A percentile compares a stretch with the other conserved stretches of the same genome.
These are phyloP conservation scores for Dipodomys ordii DNA, from an alignment of 2,113 vertebrate species.

Conservation along the genomic window DNA sequence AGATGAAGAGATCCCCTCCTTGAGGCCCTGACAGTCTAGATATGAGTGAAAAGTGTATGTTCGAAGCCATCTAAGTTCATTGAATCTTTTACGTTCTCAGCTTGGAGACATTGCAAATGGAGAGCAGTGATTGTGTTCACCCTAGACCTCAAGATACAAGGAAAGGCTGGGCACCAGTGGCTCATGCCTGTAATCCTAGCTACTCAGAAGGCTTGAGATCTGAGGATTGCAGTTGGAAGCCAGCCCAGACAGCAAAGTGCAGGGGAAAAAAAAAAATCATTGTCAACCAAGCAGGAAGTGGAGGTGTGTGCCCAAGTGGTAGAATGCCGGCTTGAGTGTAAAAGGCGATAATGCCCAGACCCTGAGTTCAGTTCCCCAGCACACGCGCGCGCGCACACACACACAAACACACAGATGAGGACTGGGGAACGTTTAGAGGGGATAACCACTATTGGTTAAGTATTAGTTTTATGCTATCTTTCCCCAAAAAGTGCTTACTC, in stretches of 20 bases:
- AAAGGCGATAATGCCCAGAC: no score
- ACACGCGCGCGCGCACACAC: no score
- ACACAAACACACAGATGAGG: neutral
- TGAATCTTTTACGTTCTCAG: neutral
- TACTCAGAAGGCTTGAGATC: no score
- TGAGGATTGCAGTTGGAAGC: no score
- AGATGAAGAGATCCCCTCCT: neutral
- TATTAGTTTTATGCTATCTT: neutral
- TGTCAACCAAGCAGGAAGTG: no score
- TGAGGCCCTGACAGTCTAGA: neutral
- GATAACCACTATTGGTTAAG: neutral
- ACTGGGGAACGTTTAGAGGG: neutral
- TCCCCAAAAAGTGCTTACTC: neutral
- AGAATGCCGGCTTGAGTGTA: no score
- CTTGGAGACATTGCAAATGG: neutral
- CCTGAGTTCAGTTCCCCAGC: no score
- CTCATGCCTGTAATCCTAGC: no score
- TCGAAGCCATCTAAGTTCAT: neutral
- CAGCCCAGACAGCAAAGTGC: no score
- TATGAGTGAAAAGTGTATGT: neutral
- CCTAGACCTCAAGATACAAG: neutral
- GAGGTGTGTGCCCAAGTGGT: no score
- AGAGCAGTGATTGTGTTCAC: neutral
- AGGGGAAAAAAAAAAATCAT: no score
- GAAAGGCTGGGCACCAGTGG: neutral